Evolutionary conservation across 2,113 vertebrate species (phyloP), one percentile per base, ranked within the genome.

Genomic region (Oxygymnocypris stewartii): DNA sequence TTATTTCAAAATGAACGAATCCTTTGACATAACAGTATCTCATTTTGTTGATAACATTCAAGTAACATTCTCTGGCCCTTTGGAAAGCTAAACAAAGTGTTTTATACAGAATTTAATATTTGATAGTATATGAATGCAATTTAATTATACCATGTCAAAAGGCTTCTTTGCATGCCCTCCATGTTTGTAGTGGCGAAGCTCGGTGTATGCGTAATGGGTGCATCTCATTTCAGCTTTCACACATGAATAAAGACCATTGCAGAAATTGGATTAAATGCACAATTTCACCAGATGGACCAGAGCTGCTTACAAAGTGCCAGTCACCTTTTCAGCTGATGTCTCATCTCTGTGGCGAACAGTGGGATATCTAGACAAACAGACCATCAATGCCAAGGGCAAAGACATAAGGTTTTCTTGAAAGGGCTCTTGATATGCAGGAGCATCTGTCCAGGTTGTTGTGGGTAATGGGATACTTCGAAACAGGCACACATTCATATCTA

Each of bases 211-310:
- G 86, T 81, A 82, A 90, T 88, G 37, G 85, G 84, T 84, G 59
- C 81, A 35, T 88, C 76, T 84, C 77, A 87, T 91, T 89, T 86
- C 25, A 42, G 82, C 88, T 89, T 86, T 90, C 90, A 91, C 91
- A 91, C 91, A 88, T 87, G 80, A 89, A 88, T 89, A 90, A 90
- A 92, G 87, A 65, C 84, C 85, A 79, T 80, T 35, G 23, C 87
- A 61, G 86, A 90, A 92, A 93, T 93, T 90, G 84, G 90, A 94
- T 94, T 91, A 93, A 92, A 91, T 84, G 86, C 88, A 90, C 91
- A 93, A 92, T 92, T 93, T 93, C 86, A 92, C 87, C 51, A 47
- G 59, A 65, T 79, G 86, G 35, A 69, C 37, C 31, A 82, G 82
- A 85, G 69, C 71, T 83, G 88, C 89, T 90, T 86, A 79, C 82